These are phyloP conservation scores for Mesembrinibis cayennensis DNA, from an alignment of 2,113 vertebrate species.

Conservation along the genomic window DNA sequence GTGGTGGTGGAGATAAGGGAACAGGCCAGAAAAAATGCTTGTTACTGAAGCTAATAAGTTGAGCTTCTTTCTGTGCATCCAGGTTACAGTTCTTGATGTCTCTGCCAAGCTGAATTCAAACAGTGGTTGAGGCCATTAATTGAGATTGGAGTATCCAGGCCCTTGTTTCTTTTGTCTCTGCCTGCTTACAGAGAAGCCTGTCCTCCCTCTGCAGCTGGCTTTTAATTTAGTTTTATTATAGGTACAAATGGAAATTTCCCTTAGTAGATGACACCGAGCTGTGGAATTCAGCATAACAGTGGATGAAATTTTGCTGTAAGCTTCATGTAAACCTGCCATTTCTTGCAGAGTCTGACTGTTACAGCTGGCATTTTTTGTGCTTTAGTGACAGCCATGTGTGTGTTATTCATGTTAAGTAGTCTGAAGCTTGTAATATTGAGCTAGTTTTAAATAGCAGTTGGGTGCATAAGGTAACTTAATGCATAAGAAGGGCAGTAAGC, in stretches of 20 bases:
- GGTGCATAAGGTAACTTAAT: background rate
- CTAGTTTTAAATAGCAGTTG: background rate
- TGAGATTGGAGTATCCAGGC: background rate
- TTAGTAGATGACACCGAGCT: background rate
- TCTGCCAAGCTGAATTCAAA: background rate
- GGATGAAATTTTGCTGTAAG: background rate
- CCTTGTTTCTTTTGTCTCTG: background rate
- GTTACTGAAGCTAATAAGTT: background rate
- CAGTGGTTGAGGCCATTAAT: background rate
- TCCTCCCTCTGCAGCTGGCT: background rate
- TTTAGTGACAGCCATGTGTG: background rate
- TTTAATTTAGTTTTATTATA: background rate
- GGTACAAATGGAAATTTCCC: background rate
- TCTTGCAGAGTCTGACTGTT: background rate
- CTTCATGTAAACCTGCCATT: background rate
- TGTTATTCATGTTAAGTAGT: background rate
- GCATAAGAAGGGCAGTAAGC: background rate
- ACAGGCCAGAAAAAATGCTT: background rate
- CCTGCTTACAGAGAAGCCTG: background rate
- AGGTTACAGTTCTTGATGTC: background rate
- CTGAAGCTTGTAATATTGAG: background rate
- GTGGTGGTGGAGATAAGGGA: background rate
- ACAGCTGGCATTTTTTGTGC: background rate
- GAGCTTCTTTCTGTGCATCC: background rate
- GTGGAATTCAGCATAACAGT: background rate